These are phyloP conservation scores for Lagopus leucura DNA, from an alignment of 2,113 vertebrate species.

Conservation along the genomic window DNA sequence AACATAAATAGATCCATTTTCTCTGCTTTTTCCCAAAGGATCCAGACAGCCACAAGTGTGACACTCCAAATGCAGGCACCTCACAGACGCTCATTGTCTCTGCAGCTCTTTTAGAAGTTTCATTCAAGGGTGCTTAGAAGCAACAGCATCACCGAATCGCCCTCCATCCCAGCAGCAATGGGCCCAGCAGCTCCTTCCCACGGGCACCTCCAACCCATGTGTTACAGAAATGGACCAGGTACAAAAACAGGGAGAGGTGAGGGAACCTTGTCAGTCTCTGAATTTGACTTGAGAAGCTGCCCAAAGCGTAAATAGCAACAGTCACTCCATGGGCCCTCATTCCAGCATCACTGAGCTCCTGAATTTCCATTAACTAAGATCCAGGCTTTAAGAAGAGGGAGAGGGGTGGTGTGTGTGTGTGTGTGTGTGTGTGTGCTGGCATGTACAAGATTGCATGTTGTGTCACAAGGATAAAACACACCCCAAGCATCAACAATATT, in stretches of 20 bases:
- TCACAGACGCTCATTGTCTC: constrained; percentile 13
- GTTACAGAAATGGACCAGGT: neutral
- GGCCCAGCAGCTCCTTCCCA: neutral
- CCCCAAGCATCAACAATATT: neutral
- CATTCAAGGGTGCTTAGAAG: constrained; percentile 57
- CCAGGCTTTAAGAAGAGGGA: neutral
- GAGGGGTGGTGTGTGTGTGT: neutral
- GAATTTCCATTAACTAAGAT: constrained; percentile 45
- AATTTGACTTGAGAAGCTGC: constrained; percentile 36
- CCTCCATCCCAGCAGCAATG: rapidly evolving
- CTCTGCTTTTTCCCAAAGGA: neutral
- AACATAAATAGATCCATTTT: neutral
- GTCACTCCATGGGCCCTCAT: constrained; percentile 26
- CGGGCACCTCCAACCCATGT: neutral
- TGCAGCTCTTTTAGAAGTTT: neutral
- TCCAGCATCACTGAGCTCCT: constrained; percentile 27
- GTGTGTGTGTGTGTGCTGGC: constrained; percentile 25
- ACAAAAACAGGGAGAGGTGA: neutral
- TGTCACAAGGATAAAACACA: neutral
- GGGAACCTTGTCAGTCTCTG: neutral
- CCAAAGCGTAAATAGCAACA: constrained; percentile 39
- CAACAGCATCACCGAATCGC: neutral
- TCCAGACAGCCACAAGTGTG: neutral
- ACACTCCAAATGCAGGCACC: neutral
- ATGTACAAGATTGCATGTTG: neutral